A percentile compares a stretch with the other conserved stretches of the same genome.
phyloP scores from a whole-genome alignment of 2,113 vertebrate species.

The Tragulus kanchil region DNA sequence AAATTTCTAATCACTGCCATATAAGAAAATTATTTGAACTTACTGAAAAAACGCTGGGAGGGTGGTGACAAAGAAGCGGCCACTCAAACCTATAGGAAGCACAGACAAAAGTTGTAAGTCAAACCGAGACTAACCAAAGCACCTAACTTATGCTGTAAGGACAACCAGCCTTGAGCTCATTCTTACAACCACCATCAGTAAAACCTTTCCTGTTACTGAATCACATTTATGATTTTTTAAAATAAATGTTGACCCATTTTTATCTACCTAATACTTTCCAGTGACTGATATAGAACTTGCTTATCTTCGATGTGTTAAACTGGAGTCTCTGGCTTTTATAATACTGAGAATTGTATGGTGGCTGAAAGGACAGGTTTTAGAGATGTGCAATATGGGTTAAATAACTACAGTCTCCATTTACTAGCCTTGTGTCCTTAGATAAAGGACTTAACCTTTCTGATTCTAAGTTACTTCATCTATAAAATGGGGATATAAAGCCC shows the following conservation, averaged over 20 bases:
- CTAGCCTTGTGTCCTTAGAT: neutral
- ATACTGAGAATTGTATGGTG: neutral
- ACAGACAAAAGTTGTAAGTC: slow-evolving; percentile 59
- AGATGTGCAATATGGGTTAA: neutral
- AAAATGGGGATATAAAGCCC: neutral
- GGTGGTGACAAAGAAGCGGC: slow-evolving; percentile 93
- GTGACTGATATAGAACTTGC: neutral
- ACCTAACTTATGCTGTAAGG: neutral
- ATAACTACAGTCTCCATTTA: slow-evolving; percentile 23
- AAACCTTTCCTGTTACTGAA: neutral
- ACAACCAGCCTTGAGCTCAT: neutral
- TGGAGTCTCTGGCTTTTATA: neutral
- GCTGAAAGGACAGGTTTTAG: neutral
- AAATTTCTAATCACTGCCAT: neutral
- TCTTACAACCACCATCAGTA: neutral
- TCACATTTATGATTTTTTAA: neutral
- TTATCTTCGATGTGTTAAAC: neutral
- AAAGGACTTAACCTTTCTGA: slow-evolving; percentile 1
- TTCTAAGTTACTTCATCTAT: neutral
- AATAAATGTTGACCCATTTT: neutral
- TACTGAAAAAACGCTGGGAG: slow-evolving; percentile 93
- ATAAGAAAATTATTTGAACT: slow-evolving; percentile 77
- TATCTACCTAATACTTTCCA: slow-evolving; percentile 22
- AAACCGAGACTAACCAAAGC: neutral
- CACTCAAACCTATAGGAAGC: slow-evolving; percentile 90